Evolutionary conservation across 2,888 invertebrate species (phyloP).

Genomic region (Busseola fusca): DNA sequence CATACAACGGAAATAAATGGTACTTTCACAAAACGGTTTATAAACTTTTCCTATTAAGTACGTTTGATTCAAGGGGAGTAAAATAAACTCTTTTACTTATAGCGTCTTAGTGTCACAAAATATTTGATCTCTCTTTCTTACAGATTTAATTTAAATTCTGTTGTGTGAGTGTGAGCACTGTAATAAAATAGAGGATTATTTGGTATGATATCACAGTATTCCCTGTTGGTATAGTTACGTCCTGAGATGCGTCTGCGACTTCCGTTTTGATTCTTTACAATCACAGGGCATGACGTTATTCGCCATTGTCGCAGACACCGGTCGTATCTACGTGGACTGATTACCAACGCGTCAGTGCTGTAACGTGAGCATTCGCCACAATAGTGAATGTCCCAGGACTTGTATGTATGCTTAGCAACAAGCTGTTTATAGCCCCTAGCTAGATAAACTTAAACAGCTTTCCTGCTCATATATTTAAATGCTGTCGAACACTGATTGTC

Average conservation of each 20-base stretch:
- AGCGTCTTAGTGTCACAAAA: constrained; percentile 34
- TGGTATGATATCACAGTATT: constrained; percentile 66
- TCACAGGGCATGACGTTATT: constrained; percentile 77
- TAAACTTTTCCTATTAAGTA: constrained; percentile 33
- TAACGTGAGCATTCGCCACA: constrained; percentile 41
- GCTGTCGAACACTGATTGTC: constrained; percentile 8
- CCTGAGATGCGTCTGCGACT: constrained; percentile 73
- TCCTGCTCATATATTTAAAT: constrained; percentile 29
- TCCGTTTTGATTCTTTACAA: constrained; percentile 82
- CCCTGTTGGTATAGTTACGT: constrained; percentile 63
- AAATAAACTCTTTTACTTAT: constrained; percentile 31
- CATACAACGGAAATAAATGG: constrained; percentile 47
- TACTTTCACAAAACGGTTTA: constrained; percentile 49
- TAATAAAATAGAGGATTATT: constrained; percentile 57
- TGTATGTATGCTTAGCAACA: constrained; percentile 47
- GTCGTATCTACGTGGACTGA: constrained; percentile 75
- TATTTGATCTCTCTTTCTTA: constrained; percentile 35
- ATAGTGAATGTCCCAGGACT: constrained; percentile 48
- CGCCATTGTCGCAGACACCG: constrained; percentile 78
- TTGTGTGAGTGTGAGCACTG: not conserved
- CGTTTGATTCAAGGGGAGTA: constrained; percentile 33
- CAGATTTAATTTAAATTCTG: constrained; percentile 26
- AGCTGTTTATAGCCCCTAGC: constrained; percentile 44
- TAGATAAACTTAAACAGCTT: constrained; percentile 36
- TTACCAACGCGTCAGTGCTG: constrained; percentile 67